Evolutionary conservation across 2,113 vertebrate species (phyloP).

Genomic region (Lycaon pictus): DNA sequence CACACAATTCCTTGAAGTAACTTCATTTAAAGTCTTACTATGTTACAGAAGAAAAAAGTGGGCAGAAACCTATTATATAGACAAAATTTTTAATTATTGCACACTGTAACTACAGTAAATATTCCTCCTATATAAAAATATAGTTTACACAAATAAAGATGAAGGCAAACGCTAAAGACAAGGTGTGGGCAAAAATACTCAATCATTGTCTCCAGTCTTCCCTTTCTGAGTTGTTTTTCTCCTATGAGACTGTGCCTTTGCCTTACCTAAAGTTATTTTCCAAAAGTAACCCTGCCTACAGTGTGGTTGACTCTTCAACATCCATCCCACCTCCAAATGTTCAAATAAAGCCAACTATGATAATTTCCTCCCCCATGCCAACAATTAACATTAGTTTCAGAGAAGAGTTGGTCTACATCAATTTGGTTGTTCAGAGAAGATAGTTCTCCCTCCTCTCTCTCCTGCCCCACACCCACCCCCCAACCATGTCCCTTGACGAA

Average conservation of each 20-base stretch:
- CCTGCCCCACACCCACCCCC: not conserved
- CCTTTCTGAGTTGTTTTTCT: not conserved
- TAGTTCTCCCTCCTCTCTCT: too few relatives aligned
- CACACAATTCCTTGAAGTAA: not conserved
- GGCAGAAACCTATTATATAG: not conserved
- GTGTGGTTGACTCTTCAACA: not conserved
- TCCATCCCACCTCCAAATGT: not conserved
- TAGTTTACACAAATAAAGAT: conserved; percentile 8
- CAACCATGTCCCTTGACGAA: not conserved
- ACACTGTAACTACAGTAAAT: not conserved
- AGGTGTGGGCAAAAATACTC: not conserved
- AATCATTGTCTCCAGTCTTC: not conserved
- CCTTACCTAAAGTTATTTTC: not conserved
- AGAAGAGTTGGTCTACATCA: not conserved
- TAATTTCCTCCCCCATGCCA: not conserved
- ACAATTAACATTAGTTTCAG: not conserved
- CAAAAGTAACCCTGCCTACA: not conserved
- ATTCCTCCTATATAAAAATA: not conserved
- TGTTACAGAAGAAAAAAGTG: not conserved
- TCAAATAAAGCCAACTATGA: not conserved
- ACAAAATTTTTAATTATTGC: not conserved
- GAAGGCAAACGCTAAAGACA: conserved; percentile 23
- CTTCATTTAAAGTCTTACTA: not conserved
- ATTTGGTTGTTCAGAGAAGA: not conserved
- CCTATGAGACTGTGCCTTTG: not conserved